Percentiles rank a stretch among this genome's conserved stretches.
Evolutionary conservation across 2,113 vertebrate species (phyloP).

Genomic region (Leptobrachium leishanense): DNA sequence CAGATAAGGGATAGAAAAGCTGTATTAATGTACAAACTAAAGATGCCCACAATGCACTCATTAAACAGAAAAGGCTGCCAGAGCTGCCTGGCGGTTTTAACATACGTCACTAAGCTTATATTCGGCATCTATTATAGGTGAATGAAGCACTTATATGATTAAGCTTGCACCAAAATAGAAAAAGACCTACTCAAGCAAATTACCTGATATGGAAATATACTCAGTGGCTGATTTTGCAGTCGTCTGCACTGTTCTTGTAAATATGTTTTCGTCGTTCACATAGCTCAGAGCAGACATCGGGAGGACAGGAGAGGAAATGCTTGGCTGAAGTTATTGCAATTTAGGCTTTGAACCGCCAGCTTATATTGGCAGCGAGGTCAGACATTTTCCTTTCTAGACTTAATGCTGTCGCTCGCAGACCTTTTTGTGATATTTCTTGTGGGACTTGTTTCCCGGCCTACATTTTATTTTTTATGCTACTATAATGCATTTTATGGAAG

Average conservation of each 20-base stretch:
- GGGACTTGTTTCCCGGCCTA: slow-evolving; percentile 48
- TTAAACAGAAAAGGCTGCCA: no score
- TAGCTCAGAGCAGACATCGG: slow-evolving; percentile 42
- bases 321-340: slow-evolving; percentile 58
- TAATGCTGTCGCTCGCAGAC: slow-evolving; percentile 50
- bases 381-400: slow-evolving; percentile 54
- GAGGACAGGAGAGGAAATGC: slow-evolving; percentile 60
- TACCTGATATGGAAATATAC: neutral
- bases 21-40: no score
- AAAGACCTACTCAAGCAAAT: neutral
- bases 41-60: no score
- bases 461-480: slow-evolving; percentile 34
- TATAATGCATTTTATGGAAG: slow-evolving; percentile 43
- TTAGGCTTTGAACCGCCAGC: slow-evolving; percentile 56
- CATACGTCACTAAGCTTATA: no score
- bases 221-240: slow-evolving; percentile 47
- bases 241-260: slow-evolving; percentile 52
- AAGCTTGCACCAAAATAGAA: no score
- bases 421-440: slow-evolving; percentile 47
- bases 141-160: no score
- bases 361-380: slow-evolving; percentile 61
- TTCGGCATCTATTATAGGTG: no score
- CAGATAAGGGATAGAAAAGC: no score
- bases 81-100: no score
- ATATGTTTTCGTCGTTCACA: slow-evolving; percentile 45